Evolutionary conservation across 2,888 invertebrate genomes (phyloP), one percentile per base, ranked within the genome.

Genomic region (Hydrotaea cyrtoneurina): DNA sequence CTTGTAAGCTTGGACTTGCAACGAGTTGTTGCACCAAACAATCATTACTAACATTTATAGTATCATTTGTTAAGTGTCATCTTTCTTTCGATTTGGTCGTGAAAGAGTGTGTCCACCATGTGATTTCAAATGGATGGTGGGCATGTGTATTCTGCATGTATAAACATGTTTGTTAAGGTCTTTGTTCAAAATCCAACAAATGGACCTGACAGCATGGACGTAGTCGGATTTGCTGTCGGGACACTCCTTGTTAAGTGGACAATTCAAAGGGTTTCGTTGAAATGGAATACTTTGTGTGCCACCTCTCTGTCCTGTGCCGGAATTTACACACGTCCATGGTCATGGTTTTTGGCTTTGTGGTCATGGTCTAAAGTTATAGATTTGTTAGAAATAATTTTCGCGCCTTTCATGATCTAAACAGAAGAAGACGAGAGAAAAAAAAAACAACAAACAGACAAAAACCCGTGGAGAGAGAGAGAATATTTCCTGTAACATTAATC

Each of bases 21-120:
- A 76, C 64, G 76, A 76, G 31, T 64, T 76, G 31, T 59, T 46
- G 46, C 64, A 50, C 46, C 62, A 26, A 78, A 79, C 86, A 83
- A 78, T 83, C 82, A 86, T 87, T 87, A 86, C 86, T 82, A 86
- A 89, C 90, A 90, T 90, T 91, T 90, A 89, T 90, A 88, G 89
- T 89, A 91, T 91, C 91, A 91, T 91, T 91, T 91, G 91, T 91
- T 91, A 91, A 91, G 91, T 91, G 91, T 91, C 91, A 91, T 85
- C 86, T 80, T 86, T 78, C 78, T 83, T 83, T 43, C 78, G 80
- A 57, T 84, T 74, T 82, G 78, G 57, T 53, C 79, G 76, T 64
- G 64, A 43, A 81, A 26, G 69, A 64, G 74, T 64, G 57, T 73
- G 50, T 57, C 15, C 57, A 55, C 53, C 17, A 83, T 76, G 66